Conservation (phyloP, 2,888 invertebrate species). For the Epinotia brunnichana region DNA sequence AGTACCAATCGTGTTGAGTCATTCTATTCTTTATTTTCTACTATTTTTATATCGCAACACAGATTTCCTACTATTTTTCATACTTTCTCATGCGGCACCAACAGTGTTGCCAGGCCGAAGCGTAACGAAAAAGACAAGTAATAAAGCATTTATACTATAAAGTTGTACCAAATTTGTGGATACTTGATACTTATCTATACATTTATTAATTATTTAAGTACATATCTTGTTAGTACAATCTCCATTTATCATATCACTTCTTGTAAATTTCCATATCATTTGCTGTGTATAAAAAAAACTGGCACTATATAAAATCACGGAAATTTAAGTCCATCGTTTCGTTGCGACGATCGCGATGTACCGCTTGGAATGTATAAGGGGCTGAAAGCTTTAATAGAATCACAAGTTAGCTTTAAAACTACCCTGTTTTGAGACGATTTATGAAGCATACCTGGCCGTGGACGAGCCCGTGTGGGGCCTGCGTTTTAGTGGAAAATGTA, state of each 20-base stretch:
- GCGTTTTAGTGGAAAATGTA: slow-evolving; percentile 73
- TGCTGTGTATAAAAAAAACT: slow-evolving; percentile 70
- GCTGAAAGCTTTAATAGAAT: slow-evolving; percentile 71
- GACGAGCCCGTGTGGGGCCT: slow-evolving; percentile 63
- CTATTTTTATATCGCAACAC: slow-evolving; percentile 55
- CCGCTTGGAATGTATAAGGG: slow-evolving; percentile 51
- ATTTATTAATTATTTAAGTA: slow-evolving; percentile 73
- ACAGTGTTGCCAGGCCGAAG: slow-evolving; percentile 73
- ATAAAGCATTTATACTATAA: slow-evolving; percentile 77
- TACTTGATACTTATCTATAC: slow-evolving; percentile 56
- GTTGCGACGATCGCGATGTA: slow-evolving; percentile 47
- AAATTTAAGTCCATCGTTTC: slow-evolving; percentile 59
- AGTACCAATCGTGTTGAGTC: slow-evolving; percentile 83
- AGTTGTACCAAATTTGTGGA: slow-evolving; percentile 76
- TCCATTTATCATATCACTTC: slow-evolving; percentile 81
- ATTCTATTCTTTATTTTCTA: slow-evolving; percentile 52
- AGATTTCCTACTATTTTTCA: slow-evolving; percentile 47
- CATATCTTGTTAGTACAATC: slow-evolving; percentile 83
- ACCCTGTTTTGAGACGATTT: slow-evolving; percentile 66
- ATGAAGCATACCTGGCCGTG: slow-evolving; percentile 52
- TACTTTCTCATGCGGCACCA: slow-evolving; percentile 48
- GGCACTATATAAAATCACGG: slow-evolving; percentile 73
- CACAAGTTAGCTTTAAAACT: slow-evolving; percentile 60
- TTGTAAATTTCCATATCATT: slow-evolving; percentile 83
- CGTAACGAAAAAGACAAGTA: slow-evolving; percentile 79